Conservation (phyloP, 2,113 vertebrate species). For the Ictidomys tridecemlineatus region DNA sequence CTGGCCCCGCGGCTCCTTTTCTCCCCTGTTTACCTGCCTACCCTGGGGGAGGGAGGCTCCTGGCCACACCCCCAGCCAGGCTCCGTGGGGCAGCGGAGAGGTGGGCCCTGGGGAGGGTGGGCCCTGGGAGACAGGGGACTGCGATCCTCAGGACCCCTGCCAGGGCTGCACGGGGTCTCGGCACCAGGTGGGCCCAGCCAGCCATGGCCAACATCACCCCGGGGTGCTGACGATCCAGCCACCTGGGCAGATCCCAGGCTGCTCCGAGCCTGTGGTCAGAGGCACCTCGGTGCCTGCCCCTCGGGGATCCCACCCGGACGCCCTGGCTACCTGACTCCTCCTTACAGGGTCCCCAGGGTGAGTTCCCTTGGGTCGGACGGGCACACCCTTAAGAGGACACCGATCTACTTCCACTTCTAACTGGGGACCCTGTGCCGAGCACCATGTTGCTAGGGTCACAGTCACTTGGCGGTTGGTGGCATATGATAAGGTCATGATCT, state of each 20-base stretch:
- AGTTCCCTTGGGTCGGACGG: background rate
- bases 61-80: background rate
- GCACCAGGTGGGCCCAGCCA: accelerated
- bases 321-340: background rate
- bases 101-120: accelerated
- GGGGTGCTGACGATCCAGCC: accelerated
- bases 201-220: too few relatives aligned
- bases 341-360: background rate
- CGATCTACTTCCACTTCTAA: too few relatives aligned
- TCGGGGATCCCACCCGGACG: background rate
- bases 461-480: background rate
- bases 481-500: too few relatives aligned
- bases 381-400: background rate
- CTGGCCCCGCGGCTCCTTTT: too few relatives aligned
- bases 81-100: background rate
- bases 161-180: background rate
- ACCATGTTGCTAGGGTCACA: background rate
- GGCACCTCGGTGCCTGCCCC: background rate
- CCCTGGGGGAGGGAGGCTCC: background rate
- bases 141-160: too few relatives aligned
- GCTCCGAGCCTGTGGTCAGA: background rate
- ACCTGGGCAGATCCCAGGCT: accelerated
- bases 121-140: background rate
- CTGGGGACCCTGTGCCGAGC: background rate
- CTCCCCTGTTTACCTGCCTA: too few relatives aligned